Evolutionary conservation across 30 jellyfish, hydroid and myxozoan genomes (phyloP).

Genomic region (Cassiopea xamachana): DNA sequence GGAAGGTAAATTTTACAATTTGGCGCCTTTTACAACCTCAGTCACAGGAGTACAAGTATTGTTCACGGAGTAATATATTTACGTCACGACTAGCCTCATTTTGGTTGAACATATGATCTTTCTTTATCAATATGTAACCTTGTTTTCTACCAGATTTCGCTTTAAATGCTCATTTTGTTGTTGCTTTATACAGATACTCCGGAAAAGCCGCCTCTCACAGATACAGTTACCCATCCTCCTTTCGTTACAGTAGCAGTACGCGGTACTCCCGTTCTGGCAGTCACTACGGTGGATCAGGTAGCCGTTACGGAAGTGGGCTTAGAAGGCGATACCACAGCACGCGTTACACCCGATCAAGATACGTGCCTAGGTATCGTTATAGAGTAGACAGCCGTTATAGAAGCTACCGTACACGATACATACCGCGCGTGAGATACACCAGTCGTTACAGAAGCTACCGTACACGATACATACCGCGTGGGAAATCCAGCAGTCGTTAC

Average conservation of each 20-base stretch:
- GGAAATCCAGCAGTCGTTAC: constrained; percentile 11
- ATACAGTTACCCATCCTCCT: not conserved
- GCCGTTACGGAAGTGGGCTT: not conserved
- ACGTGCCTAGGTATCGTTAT: constrained; percentile 1
- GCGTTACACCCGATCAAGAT: constrained; percentile 19
- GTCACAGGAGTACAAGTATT: no score
- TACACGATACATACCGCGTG: not conserved
- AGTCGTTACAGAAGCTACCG: constrained; percentile 26
- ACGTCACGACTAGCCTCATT: no score
- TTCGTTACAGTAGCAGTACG: not conserved
- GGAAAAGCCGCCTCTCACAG: not conserved
- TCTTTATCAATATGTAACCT: no score
- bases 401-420: constrained; percentile 9
- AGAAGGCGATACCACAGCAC: constrained; percentile 1
- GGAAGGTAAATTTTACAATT: no score
- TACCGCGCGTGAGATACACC: not conserved
- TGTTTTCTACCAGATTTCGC: no score
- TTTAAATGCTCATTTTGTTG: not conserved
- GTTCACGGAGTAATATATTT: no score
- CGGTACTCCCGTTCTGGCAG: constrained; percentile 23
- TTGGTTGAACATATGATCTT: no score
- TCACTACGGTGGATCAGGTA: constrained; percentile 8
- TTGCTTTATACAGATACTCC: not conserved
- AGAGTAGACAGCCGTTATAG: constrained; percentile 4
- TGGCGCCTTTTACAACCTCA: no score